Conservation (phyloP, 2,797 vertebrate genomes). For the Oophaga sylvatica region DNA sequence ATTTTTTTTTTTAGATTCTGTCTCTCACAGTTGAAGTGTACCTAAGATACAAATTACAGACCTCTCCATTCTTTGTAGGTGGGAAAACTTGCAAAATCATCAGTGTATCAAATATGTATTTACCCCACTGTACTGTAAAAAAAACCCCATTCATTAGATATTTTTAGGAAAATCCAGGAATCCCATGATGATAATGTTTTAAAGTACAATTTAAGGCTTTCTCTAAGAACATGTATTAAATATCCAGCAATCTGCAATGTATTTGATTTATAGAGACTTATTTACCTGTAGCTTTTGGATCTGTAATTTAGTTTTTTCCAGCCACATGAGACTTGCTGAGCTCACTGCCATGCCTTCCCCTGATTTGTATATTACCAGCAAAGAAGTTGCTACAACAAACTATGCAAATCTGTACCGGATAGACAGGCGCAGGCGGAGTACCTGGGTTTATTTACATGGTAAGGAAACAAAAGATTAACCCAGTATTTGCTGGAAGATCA, state of each 20-base stretch:
- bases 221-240: neutral
- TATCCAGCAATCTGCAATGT: neutral
- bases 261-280: neutral
- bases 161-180: neutral
- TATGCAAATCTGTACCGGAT: neutral
- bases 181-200: neutral
- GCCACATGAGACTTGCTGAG: conserved; percentile 44
- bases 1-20: too few species aligned
- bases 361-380: neutral
- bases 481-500: neutral
- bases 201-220: neutral
- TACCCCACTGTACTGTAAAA: too few species aligned
- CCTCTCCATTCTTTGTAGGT: too few species aligned
- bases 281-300: conserved; percentile 58
- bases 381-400: conserved; percentile 53
- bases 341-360: conserved; percentile 37
- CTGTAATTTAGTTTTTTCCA: conserved; percentile 45
- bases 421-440: neutral
- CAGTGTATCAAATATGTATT: too few species aligned
- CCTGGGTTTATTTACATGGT: neutral
- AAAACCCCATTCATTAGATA: too few species aligned
- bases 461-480: neutral
- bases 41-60: too few species aligned
- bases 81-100: too few species aligned
- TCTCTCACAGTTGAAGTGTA: too few species aligned